Conservation (phyloP, 1,140 invertebrate species). For the Piezodorus guildinii region DNA sequence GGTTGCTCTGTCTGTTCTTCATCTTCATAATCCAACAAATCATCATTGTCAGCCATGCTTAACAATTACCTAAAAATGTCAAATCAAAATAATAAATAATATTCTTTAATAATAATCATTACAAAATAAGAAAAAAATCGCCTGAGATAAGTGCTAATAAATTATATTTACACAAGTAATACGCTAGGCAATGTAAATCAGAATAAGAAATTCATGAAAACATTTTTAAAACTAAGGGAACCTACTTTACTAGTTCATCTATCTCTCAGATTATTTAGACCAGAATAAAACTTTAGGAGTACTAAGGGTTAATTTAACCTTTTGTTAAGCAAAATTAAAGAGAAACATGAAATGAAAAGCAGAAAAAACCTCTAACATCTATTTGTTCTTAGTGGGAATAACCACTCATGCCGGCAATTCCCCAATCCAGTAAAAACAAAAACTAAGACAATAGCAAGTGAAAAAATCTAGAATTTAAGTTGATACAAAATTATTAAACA, state of each 20-base stretch:
- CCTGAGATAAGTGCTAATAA: too few relatives aligned
- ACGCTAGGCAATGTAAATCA: background rate
- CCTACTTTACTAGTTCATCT: background rate
- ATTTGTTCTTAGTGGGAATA: too few relatives aligned
- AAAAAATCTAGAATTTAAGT: background rate
- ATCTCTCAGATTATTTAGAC: too few relatives aligned
- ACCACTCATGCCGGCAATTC: background rate
- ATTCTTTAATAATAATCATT: too few relatives aligned
- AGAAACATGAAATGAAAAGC: too few relatives aligned
- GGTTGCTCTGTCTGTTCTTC: constrained; percentile 68
- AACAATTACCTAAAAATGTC: background rate
- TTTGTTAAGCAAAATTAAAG: too few relatives aligned
- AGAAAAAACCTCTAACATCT: too few relatives aligned
- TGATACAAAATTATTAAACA: background rate
- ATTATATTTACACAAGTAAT: background rate
- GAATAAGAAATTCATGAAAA: background rate
- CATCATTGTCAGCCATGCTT: constrained; percentile 79
- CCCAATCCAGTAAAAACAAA: background rate
- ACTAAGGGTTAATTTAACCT: too few relatives aligned
- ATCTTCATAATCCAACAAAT: constrained; percentile 90
- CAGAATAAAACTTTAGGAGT: background rate
- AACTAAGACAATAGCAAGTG: too few relatives aligned
- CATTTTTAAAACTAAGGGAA: background rate
- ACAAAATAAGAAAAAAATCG: too few relatives aligned
- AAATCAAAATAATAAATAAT: too few relatives aligned